Evolutionary conservation across 2,113 vertebrate species (phyloP), one percentile per base, ranked within the genome.

Genomic region (Sprattus sprattus): DNA sequence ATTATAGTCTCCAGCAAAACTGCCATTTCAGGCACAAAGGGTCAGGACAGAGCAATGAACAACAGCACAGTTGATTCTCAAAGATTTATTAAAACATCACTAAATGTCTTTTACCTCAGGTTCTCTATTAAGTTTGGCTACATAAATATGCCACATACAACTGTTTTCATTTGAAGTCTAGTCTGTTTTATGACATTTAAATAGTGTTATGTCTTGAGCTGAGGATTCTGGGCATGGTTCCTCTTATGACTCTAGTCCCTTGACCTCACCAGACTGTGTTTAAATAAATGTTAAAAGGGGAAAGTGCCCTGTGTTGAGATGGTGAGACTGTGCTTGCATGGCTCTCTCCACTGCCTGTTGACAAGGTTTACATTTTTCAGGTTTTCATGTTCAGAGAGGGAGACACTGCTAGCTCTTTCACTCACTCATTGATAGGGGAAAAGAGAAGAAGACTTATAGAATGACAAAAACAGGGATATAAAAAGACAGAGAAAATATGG

Each of bases 401-500:
- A n/a, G 25, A 64, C 60, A 64, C 20, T 25, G n/a, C 60, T 3
- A 64, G 18, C n/a, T n/a, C n/a, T 8, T 22, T 64, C 60, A 52
- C 60, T 64, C 60, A 64, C 60, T n/a, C 60, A n/a, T 10, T n/a
- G 60, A 25, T 0, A 64, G 22, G n/a, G n/a, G n/a, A n/a, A 5
- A n/a, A 64, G 60, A 15, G 82, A 88, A 85, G 82, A 88, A 85
- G 20, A 60, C 9, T 49, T 8, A 49, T 16, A 32, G 67, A 47
- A 60, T 60, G 28, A 82, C 2, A 82, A 32, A 54, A 87, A 81
- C 81, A 22, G 45, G 47, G 44, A 45, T 11, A 32, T 47, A 15
- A 28, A 6, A 22, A 80, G 49, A 81, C 1, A 22, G 83, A 86
- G 84, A 25, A 18, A 67, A 52, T 46, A 28, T 11, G 83, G 52